phyloP scores from a whole-genome alignment of 2,113 vertebrate genomes.

The Gnathonemus echidnorhynchus region DNA sequence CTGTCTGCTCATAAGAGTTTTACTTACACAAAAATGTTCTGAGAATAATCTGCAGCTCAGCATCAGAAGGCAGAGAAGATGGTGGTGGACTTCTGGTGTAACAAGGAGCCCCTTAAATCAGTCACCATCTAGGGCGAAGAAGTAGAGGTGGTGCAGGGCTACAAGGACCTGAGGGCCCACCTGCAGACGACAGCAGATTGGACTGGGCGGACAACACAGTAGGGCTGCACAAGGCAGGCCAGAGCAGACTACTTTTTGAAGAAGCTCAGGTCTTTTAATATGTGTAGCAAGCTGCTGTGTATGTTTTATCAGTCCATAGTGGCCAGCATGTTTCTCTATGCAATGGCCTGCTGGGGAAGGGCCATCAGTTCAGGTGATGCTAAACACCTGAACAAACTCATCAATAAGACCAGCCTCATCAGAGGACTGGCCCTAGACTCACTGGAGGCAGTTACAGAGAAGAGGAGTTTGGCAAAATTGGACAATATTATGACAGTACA shows the following conservation, averaged over 20 bases:
- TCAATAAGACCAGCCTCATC: neutral
- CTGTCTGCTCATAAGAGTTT: neutral
- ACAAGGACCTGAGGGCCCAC: neutral
- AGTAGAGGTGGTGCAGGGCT: neutral
- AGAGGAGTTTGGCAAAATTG: neutral
- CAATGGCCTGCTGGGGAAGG: neutral
- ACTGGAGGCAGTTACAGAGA: neutral
- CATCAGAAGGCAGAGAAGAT: neutral
- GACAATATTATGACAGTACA: neutral
- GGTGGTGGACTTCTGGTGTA: neutral
- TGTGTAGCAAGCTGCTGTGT: neutral
- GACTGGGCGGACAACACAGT: neutral
- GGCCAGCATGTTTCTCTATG: neutral
- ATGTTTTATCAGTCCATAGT: neutral
- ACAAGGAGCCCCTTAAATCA: neutral
- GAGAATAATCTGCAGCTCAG: neutral
- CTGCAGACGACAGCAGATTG: neutral
- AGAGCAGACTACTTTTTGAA: neutral
- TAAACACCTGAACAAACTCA: neutral
- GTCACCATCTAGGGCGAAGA: neutral
- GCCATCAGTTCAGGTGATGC: neutral
- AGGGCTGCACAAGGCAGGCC: neutral
- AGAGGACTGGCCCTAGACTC: neutral
- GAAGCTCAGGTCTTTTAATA: neutral
- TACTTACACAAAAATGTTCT: neutral